Evolutionary conservation across 2,888 invertebrate species (phyloP).

Genomic region (Alsophila aescularia): DNA sequence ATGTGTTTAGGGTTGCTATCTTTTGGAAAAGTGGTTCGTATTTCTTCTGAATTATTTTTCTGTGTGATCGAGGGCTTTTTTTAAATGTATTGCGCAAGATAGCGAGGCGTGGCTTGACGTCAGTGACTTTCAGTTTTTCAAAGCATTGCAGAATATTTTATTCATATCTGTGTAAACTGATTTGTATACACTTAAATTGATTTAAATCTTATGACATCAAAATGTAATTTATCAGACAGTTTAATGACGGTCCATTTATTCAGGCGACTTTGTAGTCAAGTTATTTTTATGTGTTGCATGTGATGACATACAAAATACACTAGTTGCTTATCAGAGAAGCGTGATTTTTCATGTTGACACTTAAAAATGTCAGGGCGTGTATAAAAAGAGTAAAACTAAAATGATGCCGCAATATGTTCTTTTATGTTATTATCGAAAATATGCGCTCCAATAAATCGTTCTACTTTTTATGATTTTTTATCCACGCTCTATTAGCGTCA

Average conservation of each 20-base stretch:
- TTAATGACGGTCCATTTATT: conserved; percentile 14
- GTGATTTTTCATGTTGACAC: conserved; percentile 29
- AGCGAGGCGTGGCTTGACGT: not conserved
- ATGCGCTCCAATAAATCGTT: conserved; percentile 19
- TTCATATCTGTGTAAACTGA: conserved; percentile 2
- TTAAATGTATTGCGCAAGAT: conserved; percentile 3
- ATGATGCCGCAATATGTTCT: conserved; percentile 5
- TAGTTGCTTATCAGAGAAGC: conserved; percentile 12
- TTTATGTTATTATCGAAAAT: conserved; percentile 11
- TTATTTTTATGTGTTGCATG: conserved; percentile 15
- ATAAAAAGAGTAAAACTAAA: conserved; percentile 6
- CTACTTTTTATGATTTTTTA: conserved; percentile 23
- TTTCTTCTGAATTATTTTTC: conserved; percentile 30
- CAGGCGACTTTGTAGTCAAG: conserved; percentile 14
- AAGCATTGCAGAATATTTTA: conserved; percentile 1
- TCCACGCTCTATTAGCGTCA: conserved; percentile 53
- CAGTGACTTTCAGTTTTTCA: not conserved
- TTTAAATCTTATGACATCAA: conserved; percentile 12
- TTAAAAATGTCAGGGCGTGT: conserved; percentile 23
- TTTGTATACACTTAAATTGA: not conserved
- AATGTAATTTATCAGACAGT: conserved; percentile 16
- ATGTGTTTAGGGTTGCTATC: conserved; percentile 57
- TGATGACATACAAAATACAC: conserved; percentile 13
- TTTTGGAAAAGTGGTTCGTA: conserved; percentile 43
- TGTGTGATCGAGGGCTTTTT: conserved; percentile 4